Conservation (phyloP, 2,113 vertebrate genomes). For the Clarias batrachus region DNA sequence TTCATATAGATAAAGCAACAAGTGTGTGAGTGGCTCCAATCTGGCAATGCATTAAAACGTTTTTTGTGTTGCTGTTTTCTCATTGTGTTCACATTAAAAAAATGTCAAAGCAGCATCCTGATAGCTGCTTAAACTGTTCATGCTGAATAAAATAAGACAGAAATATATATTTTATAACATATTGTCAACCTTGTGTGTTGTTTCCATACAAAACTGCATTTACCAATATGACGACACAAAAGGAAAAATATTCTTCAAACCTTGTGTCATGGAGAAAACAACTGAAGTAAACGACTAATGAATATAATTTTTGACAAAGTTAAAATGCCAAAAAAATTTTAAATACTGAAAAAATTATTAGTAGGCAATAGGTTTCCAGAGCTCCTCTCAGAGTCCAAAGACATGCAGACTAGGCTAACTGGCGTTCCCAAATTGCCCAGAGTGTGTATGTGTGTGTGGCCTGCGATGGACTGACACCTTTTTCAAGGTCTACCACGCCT, state of each 20-base stretch:
- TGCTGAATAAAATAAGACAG: background rate
- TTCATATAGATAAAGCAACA: background rate
- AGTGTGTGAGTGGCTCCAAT: background rate
- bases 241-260: background rate
- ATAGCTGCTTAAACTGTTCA: background rate
- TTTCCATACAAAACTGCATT: too few relatives aligned
- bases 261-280: background rate
- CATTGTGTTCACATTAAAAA: background rate
- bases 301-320: background rate
- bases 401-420: too few relatives aligned
- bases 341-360: too few relatives aligned
- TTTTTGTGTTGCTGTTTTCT: background rate
- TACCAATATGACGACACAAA: background rate
- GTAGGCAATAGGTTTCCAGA: too few relatives aligned
- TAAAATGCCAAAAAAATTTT: too few relatives aligned
- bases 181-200: background rate
- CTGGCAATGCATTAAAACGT: background rate
- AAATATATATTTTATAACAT: constrained; percentile 4
- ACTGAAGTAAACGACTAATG: background rate
- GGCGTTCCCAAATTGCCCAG: too few relatives aligned
- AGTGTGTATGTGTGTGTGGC: too few relatives aligned
- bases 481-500: too few relatives aligned
- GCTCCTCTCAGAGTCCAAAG: too few relatives aligned
- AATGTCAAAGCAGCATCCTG: background rate
- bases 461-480: too few relatives aligned